Evolutionary conservation across 2,113 vertebrate species (phyloP), one percentile per base, ranked within the genome.

Genomic region (Crocuta crocuta): DNA sequence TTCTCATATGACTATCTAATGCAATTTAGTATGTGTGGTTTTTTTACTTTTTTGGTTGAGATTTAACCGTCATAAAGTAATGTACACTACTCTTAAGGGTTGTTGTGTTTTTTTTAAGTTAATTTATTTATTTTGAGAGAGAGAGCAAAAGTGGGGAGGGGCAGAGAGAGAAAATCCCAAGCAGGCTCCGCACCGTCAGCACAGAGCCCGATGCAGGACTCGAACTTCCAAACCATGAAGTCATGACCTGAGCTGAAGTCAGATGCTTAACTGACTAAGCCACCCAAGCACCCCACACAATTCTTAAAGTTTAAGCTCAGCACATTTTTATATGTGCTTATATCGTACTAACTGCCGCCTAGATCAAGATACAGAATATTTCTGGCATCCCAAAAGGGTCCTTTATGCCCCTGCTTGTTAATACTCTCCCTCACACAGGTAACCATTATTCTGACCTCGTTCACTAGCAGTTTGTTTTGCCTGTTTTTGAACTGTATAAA

Each of bases 401-500:
- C 45, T 55, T 85, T 91, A 28, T 89, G 23, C 24, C 43, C 43
- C 43, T 24, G 50, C 5, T 73, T 33, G 13, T 71, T 83, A 93
- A n/a, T 89, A 31, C 19, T 91, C 7, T 91, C 35, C 7, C 33
- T 88, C 43, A 48, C 48, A 39, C 5, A 81, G 24, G 16, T 87
- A 81, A 58, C 35, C 2, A 16, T 88, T 55, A n/a, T 58, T 79
- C 66, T 87, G 10, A 96, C n/a, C 45, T 94, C 55, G 35, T 55
- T 94, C 65, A 74, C n/a, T 33, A 2, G 78, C 53, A 35, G 17
- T 76, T 74, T 58, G 17, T 86, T 83, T 83, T 93, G 39, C 19
- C 35, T 94, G 7, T 55, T 84, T 96, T 83, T 96, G 31, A 93
- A 68, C 7, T 61, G 5, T 76, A 24, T 90, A 89, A 89, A 70